These are phyloP conservation scores for Pimpla rufipes DNA, from an alignment of 2,888 invertebrate species.

Conservation along the genomic window DNA sequence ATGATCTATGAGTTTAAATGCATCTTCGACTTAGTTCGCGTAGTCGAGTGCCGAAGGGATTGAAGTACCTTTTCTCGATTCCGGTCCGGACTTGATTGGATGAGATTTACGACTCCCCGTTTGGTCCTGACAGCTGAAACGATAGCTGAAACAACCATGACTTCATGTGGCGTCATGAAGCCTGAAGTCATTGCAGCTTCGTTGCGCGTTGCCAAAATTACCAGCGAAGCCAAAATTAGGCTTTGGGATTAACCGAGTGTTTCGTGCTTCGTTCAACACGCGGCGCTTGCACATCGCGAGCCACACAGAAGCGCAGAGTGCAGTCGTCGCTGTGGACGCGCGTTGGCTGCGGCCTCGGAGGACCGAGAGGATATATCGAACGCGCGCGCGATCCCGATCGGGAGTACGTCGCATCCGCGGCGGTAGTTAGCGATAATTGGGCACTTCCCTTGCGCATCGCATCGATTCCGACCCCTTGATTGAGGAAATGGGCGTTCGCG, in stretches of 20 bases:
- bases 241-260: slow-evolving; percentile 19
- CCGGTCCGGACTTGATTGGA: no score
- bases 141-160: no score
- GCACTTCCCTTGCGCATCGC: slow-evolving; percentile 82
- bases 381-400: slow-evolving; percentile 60
- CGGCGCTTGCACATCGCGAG: no score
- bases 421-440: slow-evolving; percentile 83
- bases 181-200: no score
- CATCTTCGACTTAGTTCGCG: background rate
- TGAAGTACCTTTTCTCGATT: no score
- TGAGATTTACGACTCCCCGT: no score
- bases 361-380: slow-evolving; percentile 47
- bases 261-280: background rate
- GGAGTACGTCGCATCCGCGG: slow-evolving; percentile 78
- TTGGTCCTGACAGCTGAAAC: no score
- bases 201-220: no score
- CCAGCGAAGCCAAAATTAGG: background rate
- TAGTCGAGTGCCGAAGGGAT: no score
- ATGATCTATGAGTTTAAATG: no score
- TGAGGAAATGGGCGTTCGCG: slow-evolving; percentile 81
- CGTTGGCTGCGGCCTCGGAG: slow-evolving; percentile 29
- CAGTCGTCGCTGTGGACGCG: slow-evolving; percentile 13
- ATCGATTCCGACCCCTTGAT: slow-evolving; percentile 81
- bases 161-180: no score
- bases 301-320: slow-evolving; percentile 1